Base-by-base conservation (phyloP, 1,140 invertebrate genomes). In the Drosophila aff. region DNA sequence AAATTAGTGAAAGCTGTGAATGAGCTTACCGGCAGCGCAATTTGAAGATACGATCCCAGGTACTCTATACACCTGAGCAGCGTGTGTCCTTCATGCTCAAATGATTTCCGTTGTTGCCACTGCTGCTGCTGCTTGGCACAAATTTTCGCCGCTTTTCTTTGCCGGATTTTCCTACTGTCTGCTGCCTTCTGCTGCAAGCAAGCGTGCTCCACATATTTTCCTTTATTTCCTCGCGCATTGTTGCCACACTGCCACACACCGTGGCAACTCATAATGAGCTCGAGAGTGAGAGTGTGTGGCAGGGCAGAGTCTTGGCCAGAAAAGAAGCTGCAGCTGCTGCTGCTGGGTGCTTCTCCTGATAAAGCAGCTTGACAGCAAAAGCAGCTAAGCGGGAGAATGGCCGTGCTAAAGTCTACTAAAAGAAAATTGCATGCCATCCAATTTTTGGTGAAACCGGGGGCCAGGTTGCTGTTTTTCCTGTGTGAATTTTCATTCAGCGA, bases 381-480 rank as follows among this genome's bases (percentile, higher is more conserved):
- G 68, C 44, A 50, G 67, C 55, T 73, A 73, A 73, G 71, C 68
- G 26, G 52, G 38, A 58, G 33, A 76, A 72, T 63, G 72, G 69
- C 44, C 59, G 49, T 59, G 59, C 53, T 46, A 64, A 58, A 74
- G 69, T 40, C 47, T 55, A 82, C 57, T 59, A 68, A 69, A 76
- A 69, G 71, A 76, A 80, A 81, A 85, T 76, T 81, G 81, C 81
- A 84, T 81, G 81, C 76, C 49, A 80, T 62, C 62, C 62, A 63
- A 75, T 79, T 79, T 73, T 66, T 69, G 47, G 67, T 59, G 52
- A 52, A 63, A n/a, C 11, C 47, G 6, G 4, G 15, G 2, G 7
- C 3, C 40, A 9, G 40, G 8, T 68, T 16, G 67, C 46, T 38
- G 53, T 57, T 73, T 74, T 73, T 74, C 55, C 68, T 43, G 38